Percentiles rank a stretch among this genome's conserved stretches.
Evolutionary conservation across 2,113 vertebrate genomes (phyloP).

Genomic region (Scytalopus superciliaris): DNA sequence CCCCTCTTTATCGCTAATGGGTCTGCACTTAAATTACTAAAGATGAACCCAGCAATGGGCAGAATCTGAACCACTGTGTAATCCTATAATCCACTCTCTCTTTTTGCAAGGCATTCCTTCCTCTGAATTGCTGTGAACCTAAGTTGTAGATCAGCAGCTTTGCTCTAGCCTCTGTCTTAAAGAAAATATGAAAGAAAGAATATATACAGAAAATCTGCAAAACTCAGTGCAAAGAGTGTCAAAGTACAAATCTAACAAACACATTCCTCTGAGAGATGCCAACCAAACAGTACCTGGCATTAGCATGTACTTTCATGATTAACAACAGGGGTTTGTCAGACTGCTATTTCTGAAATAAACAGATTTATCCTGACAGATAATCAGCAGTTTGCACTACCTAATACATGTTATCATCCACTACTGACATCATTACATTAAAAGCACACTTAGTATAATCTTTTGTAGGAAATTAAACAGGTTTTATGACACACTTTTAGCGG

Average conservation of each 20-base stretch:
- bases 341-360: slow-evolving; percentile 75
- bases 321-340: slow-evolving; percentile 72
- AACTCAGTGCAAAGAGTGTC: slow-evolving; percentile 18
- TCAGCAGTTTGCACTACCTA: slow-evolving; percentile 73
- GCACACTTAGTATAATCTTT: slow-evolving; percentile 77
- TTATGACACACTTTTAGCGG: slow-evolving; percentile 59
- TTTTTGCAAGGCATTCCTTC: slow-evolving; percentile 34
- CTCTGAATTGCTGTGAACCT: slow-evolving; percentile 16
- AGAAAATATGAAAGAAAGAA: background rate
- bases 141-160: background rate
- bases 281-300: slow-evolving; percentile 63
- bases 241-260: slow-evolving; percentile 44
- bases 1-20: slow-evolving; percentile 11
- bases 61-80: slow-evolving; percentile 30
- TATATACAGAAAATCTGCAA: background rate
- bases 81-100: slow-evolving; percentile 63
- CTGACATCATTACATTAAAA: slow-evolving; percentile 79
- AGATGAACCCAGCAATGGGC: background rate
- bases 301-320: slow-evolving; percentile 70
- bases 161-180: background rate
- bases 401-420: slow-evolving; percentile 75
- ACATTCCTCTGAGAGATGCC: slow-evolving; percentile 36
- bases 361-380: slow-evolving; percentile 80
- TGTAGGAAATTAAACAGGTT: slow-evolving; percentile 76
- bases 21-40: slow-evolving; percentile 4